phyloP scores from a whole-genome alignment of 2,888 invertebrate species.

The Candidula unifasciata region DNA sequence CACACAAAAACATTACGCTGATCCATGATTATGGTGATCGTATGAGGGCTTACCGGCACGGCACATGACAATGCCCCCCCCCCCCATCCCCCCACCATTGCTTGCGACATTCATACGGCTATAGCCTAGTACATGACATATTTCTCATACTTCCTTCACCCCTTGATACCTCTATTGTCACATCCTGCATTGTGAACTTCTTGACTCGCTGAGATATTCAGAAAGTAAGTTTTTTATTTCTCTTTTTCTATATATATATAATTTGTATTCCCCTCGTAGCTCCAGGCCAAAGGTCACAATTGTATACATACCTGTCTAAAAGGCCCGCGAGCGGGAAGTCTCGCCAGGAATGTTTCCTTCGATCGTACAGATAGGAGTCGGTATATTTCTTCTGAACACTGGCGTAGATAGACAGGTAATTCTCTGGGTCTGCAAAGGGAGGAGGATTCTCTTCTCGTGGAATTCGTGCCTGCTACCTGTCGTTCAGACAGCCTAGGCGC shows the following conservation, averaged over 20 bases:
- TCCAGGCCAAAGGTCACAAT: constrained; percentile 17
- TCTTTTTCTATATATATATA: too few species aligned
- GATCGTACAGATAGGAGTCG: constrained; percentile 10
- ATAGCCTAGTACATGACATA: not conserved
- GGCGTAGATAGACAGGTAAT: not conserved
- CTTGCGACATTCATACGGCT: too few species aligned
- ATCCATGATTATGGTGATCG: too few species aligned
- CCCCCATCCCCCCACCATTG: too few species aligned
- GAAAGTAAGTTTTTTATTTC: too few species aligned
- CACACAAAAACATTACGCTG: too few species aligned
- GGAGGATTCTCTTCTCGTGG: not conserved
- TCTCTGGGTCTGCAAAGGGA: not conserved
- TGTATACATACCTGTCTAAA: constrained; percentile 35
- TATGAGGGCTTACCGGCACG: too few species aligned
- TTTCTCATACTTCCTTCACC: not conserved
- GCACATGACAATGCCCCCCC: too few species aligned
- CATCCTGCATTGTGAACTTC: not conserved
- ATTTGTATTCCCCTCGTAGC: not conserved
- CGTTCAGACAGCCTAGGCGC: too few species aligned
- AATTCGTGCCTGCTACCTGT: constrained; percentile 3
- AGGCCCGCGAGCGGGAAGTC: not conserved
- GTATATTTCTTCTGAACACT: constrained; percentile 23
- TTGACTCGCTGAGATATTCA: not conserved
- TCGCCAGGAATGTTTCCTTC: constrained; percentile 11
- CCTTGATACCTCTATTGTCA: not conserved